Conservation (phyloP, 2,113 vertebrate genomes). For the Oreochromis aureus region DNA sequence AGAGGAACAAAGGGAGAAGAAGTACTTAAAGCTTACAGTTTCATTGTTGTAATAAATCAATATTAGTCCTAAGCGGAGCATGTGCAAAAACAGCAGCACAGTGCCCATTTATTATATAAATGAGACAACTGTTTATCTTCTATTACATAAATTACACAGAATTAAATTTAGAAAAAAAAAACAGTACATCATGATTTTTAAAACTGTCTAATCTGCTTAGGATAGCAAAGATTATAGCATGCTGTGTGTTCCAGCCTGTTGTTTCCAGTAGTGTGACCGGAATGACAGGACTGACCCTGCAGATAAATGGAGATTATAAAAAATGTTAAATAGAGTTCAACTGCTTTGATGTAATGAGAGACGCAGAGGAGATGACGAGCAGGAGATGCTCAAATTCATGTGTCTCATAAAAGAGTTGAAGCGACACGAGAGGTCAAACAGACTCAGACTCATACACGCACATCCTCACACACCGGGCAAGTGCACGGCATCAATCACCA, state of each 20-base stretch:
- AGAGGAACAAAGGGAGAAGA: neutral
- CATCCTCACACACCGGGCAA: neutral
- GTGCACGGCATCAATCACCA: constrained; percentile 22
- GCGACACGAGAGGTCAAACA: constrained; percentile 33
- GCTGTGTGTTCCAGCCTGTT: neutral
- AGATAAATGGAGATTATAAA: constrained; percentile 16
- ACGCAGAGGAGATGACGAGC: neutral
- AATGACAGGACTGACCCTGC: neutral
- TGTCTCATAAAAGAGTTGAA: constrained; percentile 34
- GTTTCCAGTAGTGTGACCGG: neutral
- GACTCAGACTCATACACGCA: neutral
- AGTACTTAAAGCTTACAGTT: neutral
- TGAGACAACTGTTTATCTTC: neutral
- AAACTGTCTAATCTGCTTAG: neutral
- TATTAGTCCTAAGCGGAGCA: neutral
- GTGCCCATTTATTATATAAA: constrained; percentile 12
- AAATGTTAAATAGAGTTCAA: constrained; percentile 2
- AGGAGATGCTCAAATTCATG: neutral
- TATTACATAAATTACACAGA: neutral
- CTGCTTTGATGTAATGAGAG: constrained; percentile 11
- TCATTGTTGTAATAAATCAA: constrained; percentile 12
- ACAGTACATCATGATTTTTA: neutral
- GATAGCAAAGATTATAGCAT: neutral
- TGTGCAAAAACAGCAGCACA: neutral
- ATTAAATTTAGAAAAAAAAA: neutral